Percentiles rank a stretch among this genome's conserved stretches.
Conservation (phyloP, 2,113 vertebrate species). For the Illadopsis cleaveri region DNA sequence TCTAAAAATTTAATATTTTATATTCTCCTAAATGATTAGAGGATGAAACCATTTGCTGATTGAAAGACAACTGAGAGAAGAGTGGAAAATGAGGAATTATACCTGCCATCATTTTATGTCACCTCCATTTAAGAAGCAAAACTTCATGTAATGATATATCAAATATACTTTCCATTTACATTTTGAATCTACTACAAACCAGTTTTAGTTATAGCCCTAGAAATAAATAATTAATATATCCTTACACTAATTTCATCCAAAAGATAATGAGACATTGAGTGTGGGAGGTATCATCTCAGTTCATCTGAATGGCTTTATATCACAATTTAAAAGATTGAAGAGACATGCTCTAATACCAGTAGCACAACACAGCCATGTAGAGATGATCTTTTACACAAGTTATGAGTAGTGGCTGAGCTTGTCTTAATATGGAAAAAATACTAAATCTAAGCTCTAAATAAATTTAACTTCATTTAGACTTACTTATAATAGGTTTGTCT, state of each 20-base stretch:
- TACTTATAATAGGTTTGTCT: not conserved
- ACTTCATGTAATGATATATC: not conserved
- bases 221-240: not conserved
- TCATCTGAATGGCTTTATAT: not conserved
- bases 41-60: not conserved
- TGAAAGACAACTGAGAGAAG: not conserved
- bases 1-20: not conserved
- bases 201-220: not conserved
- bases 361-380: not conserved
- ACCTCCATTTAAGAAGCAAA: not conserved
- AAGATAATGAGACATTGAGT: not conserved
- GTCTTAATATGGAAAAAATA: not conserved
- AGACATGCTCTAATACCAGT: not conserved
- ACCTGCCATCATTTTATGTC: not conserved
- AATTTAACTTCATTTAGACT: not conserved
- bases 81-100: not conserved
- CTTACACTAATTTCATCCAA: not conserved
- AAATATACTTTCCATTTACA: not conserved
- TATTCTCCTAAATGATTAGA: not conserved
- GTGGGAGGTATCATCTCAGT: not conserved
- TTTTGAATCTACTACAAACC: not conserved
- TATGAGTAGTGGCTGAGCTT: not conserved
- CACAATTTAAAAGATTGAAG: not conserved
- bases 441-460: not conserved
- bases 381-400: not conserved